These are phyloP conservation scores for Lepeophtheirus salmonis DNA, from an alignment of 1,140 invertebrate genomes.

Conservation along the genomic window DNA sequence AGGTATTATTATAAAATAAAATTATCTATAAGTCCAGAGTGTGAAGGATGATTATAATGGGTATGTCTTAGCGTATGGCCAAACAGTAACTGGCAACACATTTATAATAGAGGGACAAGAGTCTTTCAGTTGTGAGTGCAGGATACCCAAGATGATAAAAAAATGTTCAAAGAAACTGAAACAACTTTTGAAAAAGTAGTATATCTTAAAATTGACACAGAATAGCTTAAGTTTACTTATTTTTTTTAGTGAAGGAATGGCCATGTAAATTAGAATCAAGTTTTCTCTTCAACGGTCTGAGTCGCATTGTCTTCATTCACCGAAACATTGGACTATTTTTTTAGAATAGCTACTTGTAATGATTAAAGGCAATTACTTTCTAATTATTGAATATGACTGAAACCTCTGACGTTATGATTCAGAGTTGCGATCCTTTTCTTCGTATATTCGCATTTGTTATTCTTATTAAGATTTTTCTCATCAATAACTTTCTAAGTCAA, in stretches of 20 bases:
- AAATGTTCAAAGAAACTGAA: slow-evolving; percentile 52
- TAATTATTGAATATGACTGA: slow-evolving; percentile 33
- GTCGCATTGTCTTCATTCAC: slow-evolving; percentile 25
- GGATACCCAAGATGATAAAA: slow-evolving; percentile 56
- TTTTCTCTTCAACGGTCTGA: slow-evolving; percentile 40
- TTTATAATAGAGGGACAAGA: slow-evolving; percentile 41
- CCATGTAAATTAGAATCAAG: slow-evolving; percentile 55
- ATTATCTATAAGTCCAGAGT: slow-evolving; percentile 36
- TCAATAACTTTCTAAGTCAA: slow-evolving; percentile 24
- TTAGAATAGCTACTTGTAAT: background rate
- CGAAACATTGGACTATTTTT: slow-evolving; percentile 1
- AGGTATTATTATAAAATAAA: slow-evolving; percentile 34
- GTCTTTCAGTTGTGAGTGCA: slow-evolving; percentile 31
- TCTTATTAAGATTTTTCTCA: slow-evolving; percentile 23
- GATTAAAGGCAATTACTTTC: slow-evolving; percentile 27
- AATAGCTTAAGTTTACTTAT: no score
- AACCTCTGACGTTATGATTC: slow-evolving; percentile 29
- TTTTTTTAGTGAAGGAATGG: slow-evolving; percentile 36
- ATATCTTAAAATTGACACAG: no score
- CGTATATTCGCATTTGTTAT: slow-evolving; percentile 22
- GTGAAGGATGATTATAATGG: slow-evolving; percentile 48
- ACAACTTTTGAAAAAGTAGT: slow-evolving; percentile 39
- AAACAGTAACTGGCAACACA: slow-evolving; percentile 84
- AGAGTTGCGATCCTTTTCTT: slow-evolving; percentile 24
- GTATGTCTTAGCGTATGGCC: slow-evolving; percentile 87